Evolutionary conservation across 2,113 vertebrate genomes (phyloP), one percentile per base, ranked within the genome.

Genomic region (Leptobrachium ailaonicum): DNA sequence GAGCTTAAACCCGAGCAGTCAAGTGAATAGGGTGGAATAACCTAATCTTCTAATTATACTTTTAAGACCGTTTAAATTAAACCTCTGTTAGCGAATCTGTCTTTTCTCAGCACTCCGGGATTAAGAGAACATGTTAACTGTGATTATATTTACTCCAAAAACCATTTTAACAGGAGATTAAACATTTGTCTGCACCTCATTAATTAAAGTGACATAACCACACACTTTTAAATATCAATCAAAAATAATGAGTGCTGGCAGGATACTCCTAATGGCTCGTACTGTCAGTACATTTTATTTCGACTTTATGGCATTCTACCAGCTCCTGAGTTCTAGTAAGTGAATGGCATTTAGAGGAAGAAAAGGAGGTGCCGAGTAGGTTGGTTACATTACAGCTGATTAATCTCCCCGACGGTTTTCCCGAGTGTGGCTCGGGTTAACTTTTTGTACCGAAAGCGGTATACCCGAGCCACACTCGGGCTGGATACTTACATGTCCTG

Each of bases 161-260:
- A 78, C n/a, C 4, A 10, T 50, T 70, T 62, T 71, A 71, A 60
- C 56, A 7, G 54, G 10, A 58, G 45, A 62, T 40, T 45, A 70
- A 77, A 71, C 67, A 47, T 62, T 47, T 78, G 42, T 41, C 67
- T 71, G 7, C 12, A 32, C 40, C 20, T 12, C 42, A 56, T 68
- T 68, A 70, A 41, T 77, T 62, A 42, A 50, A 71, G 41, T 6
- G 41, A 70, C 66, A 71, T 70, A 77, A 62, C 76, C 76, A 63
- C 56, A 62, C 10, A 8, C 53, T 77, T 47, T 77, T 62, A 70
- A 11, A 70, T 63, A 71, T 78, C 75, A 77, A 54, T 76, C 64
- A 68, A 56, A 32, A 58, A 60, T 70, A 41, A 69, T 77, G 68
- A 41, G 20, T 45, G 53, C 32, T 77, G 75, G 66, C 53, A 77